phyloP scores from a whole-genome alignment of 2,113 vertebrate genomes.

The Anarhynchus alexandrinus region DNA sequence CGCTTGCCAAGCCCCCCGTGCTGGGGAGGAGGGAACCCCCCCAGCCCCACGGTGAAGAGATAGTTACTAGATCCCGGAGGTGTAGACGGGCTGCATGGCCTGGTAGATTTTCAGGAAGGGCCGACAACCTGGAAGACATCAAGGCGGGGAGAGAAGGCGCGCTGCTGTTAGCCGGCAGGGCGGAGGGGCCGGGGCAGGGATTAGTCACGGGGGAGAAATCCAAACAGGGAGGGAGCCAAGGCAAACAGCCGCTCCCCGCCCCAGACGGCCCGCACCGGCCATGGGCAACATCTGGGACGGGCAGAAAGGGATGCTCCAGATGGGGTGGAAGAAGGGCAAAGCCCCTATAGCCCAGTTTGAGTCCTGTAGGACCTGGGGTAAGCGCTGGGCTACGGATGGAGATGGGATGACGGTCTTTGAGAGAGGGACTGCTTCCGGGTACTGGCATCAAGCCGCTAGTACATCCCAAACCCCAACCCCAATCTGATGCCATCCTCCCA shows the following conservation, averaged over 20 bases:
- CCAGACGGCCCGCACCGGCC: not conserved
- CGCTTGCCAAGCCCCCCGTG: rapidly evolving
- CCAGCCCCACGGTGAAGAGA: not conserved
- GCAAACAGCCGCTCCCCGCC: constrained; percentile 43
- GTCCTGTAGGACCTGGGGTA: not conserved
- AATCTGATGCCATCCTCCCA: too few species aligned
- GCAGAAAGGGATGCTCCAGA: constrained; percentile 5
- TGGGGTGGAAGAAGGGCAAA: not conserved
- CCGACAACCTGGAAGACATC: constrained; percentile 85
- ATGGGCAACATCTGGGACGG: constrained; percentile 34
- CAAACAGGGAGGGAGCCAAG: constrained; percentile 48
- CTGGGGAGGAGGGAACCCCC: not conserved
- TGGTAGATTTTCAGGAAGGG: constrained; percentile 99
- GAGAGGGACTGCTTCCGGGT: not conserved
- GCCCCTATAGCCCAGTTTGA: not conserved
- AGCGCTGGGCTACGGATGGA: not conserved
- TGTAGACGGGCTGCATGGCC: constrained; percentile 98
- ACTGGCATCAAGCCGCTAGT: rapidly evolving
- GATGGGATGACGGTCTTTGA: not conserved
- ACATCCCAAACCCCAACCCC: not conserved
- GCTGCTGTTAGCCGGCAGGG: constrained; percentile 24
- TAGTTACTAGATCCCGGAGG: constrained; percentile 98
- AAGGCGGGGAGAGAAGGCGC: not conserved
- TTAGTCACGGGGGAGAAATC: constrained; percentile 47
- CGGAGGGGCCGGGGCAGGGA: constrained; percentile 10